Percentiles rank a stretch among this genome's conserved stretches.
These are phyloP conservation scores for Lacerta agilis DNA, from an alignment of 2,797 vertebrate species.

Conservation along the genomic window DNA sequence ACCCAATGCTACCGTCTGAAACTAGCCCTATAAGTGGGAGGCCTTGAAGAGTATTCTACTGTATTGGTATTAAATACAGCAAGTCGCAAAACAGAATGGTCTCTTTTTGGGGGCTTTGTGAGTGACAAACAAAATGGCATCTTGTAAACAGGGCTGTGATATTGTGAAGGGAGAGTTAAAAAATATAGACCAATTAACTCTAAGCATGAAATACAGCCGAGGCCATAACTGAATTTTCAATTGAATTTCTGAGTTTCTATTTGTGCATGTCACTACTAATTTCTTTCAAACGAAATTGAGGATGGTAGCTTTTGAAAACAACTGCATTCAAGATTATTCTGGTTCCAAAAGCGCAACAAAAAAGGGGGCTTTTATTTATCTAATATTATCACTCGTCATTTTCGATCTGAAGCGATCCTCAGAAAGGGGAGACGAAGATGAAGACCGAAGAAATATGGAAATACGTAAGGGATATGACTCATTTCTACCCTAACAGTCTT, in stretches of 20 bases:
- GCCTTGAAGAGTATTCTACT: neutral
- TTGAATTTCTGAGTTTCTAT: neutral
- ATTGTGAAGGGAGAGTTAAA: neutral
- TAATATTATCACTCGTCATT: neutral
- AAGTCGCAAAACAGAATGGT: neutral
- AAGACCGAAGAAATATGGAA: neutral
- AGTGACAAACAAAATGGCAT: neutral
- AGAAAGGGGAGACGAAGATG: neutral
- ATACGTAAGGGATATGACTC: constrained; percentile 13
- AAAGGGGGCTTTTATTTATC: neutral
- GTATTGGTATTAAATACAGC: neutral
- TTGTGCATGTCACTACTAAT: neutral
- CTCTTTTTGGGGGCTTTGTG: neutral
- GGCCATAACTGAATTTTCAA: neutral
- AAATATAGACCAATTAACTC: neutral
- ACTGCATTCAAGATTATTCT: neutral
- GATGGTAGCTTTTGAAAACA: neutral
- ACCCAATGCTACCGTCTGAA: no score
- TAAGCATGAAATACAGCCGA: neutral
- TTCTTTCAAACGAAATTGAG: neutral
- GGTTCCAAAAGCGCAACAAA: neutral
- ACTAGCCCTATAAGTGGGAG: no score
- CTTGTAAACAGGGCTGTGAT: neutral
- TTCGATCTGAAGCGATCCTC: constrained; percentile 11
- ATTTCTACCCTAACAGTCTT: constrained; percentile 8